Percentiles rank a stretch among this genome's conserved stretches.
These are phyloP conservation scores for Pantherophis vulpinus DNA, from an alignment of 2,797 vertebrate genomes.

Conservation along the genomic window DNA sequence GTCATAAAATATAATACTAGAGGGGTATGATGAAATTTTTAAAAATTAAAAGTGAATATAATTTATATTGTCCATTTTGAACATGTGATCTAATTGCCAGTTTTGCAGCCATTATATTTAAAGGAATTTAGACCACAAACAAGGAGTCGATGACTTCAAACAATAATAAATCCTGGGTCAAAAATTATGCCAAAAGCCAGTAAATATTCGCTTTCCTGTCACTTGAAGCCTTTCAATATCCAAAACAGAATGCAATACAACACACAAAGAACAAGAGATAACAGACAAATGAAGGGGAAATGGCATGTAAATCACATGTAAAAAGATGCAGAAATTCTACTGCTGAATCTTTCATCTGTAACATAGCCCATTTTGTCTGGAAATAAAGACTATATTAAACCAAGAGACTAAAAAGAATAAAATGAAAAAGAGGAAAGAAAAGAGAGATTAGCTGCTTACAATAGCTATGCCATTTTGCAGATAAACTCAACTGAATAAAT, in stretches of 20 bases:
- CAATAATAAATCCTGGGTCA: conserved; percentile 2
- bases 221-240: conserved; percentile 17
- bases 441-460: conserved; percentile 38
- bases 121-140: background rate
- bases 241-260: conserved; percentile 7
- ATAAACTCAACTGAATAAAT: conserved; percentile 39
- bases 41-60: background rate
- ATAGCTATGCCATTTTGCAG: conserved; percentile 26
- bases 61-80: background rate
- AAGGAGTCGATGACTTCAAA: background rate
- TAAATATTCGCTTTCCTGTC: background rate
- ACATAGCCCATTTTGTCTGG: conserved; percentile 7
- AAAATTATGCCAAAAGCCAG: background rate
- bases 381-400: conserved; percentile 27
- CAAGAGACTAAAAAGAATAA: conserved; percentile 40
- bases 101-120: background rate
- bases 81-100: background rate
- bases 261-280: background rate
- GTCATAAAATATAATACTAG: background rate
- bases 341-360: conserved; percentile 31
- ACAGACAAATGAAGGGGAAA: conserved; percentile 10
- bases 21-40: background rate
- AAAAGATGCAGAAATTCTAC: background rate
- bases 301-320: fast-evolving
- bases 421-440: conserved; percentile 11